A percentile compares a stretch with the other conserved stretches of the same genome.
Conservation (phyloP, 2,888 invertebrate genomes). For the Teinopalpus imperialis region DNA sequence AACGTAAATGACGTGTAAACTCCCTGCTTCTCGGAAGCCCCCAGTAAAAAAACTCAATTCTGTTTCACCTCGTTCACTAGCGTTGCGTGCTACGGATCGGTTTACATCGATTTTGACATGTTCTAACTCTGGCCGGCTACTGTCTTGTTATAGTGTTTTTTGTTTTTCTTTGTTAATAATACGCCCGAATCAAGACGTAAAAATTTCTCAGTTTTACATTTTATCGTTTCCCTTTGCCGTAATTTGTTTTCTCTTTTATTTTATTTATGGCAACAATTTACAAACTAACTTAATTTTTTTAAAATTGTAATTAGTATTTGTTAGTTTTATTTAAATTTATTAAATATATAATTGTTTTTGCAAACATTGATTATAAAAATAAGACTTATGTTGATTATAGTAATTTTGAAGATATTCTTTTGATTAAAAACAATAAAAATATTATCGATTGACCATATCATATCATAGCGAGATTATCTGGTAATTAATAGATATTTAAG, state of each 20-base stretch:
- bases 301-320: no score
- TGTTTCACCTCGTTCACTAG: constrained; percentile 27
- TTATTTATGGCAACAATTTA: no score
- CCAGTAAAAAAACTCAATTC: constrained; percentile 25
- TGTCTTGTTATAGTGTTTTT: constrained; percentile 61
- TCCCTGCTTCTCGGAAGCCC: constrained; percentile 27
- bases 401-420: no score
- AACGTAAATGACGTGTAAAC: constrained; percentile 21
- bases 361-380: no score
- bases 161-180: constrained; percentile 51
- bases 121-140: constrained; percentile 61
- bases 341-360: no score
- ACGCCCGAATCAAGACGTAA: constrained; percentile 46
- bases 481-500: no score
- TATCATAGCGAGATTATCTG: no score
- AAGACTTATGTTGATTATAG: no score
- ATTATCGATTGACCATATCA: no score
- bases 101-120: constrained; percentile 67
- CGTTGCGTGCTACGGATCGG: constrained; percentile 67
- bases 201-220: constrained; percentile 32
- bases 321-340: no score
- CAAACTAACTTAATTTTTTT: no score
- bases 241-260: neutral
- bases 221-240: constrained; percentile 1
- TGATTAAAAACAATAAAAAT: no score